Evolutionary conservation across 2,797 vertebrate species (phyloP).

Genomic region (Garrulus glandarius): DNA sequence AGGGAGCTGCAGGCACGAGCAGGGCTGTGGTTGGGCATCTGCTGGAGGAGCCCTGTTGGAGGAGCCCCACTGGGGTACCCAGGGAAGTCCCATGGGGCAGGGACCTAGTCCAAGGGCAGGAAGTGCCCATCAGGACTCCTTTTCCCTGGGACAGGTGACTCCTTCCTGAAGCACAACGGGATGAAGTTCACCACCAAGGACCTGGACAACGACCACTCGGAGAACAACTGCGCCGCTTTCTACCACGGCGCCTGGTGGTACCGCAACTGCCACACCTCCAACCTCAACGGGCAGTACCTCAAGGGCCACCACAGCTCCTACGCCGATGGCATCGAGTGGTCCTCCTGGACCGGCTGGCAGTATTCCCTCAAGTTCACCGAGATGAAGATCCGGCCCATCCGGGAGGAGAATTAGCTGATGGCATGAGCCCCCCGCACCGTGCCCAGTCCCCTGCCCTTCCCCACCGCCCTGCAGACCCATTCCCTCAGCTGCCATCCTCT

Average conservation of each 20-base stretch:
- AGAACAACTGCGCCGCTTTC: slow-evolving; percentile 97
- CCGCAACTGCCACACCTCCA: slow-evolving; percentile 97
- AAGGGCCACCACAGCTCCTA: slow-evolving; percentile 94
- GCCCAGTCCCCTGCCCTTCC: background rate
- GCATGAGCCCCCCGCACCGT: rapidly evolving
- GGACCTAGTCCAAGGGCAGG: background rate
- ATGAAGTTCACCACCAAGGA: slow-evolving; percentile 99
- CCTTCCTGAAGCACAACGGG: slow-evolving; percentile 92
- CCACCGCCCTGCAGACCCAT: background rate
- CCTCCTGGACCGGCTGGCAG: slow-evolving; percentile 98
- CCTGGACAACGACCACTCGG: slow-evolving; percentile 93
- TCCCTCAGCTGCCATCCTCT: background rate
- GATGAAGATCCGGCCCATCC: slow-evolving; percentile 93
- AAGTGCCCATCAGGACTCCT: background rate
- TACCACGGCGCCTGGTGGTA: slow-evolving; percentile 99
- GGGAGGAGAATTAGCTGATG: slow-evolving; percentile 80
- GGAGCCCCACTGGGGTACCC: background rate
- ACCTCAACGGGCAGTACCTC: slow-evolving; percentile 97
- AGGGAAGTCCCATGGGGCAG: background rate
- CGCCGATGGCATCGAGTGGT: slow-evolving; percentile 96
- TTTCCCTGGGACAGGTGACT: slow-evolving; percentile 78
- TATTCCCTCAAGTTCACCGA: slow-evolving; percentile 97
- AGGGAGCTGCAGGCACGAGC: background rate
- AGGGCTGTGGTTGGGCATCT: background rate
- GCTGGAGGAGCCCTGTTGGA: background rate